Evolutionary conservation across 2,797 vertebrate species (phyloP), one percentile per base, ranked within the genome.

Genomic region (Bryconaethiops microstoma): DNA sequence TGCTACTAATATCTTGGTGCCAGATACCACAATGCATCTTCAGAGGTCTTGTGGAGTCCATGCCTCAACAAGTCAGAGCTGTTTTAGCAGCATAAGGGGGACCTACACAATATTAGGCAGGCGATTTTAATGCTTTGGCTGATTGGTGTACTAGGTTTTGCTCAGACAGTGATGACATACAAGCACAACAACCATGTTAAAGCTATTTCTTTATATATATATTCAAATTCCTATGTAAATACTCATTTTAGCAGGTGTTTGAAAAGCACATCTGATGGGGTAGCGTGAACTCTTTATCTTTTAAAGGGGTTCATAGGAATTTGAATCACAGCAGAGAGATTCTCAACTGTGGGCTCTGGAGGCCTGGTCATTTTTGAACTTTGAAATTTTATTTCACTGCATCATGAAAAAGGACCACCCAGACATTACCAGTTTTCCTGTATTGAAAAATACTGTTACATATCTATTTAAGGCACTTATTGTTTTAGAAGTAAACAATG

Each of bases 391-490:
- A 76, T 21, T 6, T 72, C 4, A 67, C 50, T 68, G 9, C 45
- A 69, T n/a, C 8, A 80, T 85, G 3, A 78, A 83, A 63, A 74
- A 82, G 68, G 83, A 86, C 85, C 88, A 88, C 88, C 88, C 92
- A 90, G 89, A 71, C 89, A 17, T 89, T 88, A 90, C 88, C 89
- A 81, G 78, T 91, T 94, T 95, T 93, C 89, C 79, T 74, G 78
- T 83, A 57, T 77, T 59, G 40, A 64, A 71, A 82, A 52, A 84
- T 79, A 79, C 52, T 21, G 59, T n/a, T 76, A 21, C 39, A 57
- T 87, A 90, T 91, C 94, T 95, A 94, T 95, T 94, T 94, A 92
- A 93, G 94, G 93, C 72, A 63, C n/a, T 50, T 21, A 78, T 12
- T 17, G 10, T 64, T 72, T 19, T 12, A 48, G 35, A 8, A 21